These are phyloP conservation scores for Perognathus longimembris DNA, from an alignment of 2,113 vertebrate species.

Conservation along the genomic window DNA sequence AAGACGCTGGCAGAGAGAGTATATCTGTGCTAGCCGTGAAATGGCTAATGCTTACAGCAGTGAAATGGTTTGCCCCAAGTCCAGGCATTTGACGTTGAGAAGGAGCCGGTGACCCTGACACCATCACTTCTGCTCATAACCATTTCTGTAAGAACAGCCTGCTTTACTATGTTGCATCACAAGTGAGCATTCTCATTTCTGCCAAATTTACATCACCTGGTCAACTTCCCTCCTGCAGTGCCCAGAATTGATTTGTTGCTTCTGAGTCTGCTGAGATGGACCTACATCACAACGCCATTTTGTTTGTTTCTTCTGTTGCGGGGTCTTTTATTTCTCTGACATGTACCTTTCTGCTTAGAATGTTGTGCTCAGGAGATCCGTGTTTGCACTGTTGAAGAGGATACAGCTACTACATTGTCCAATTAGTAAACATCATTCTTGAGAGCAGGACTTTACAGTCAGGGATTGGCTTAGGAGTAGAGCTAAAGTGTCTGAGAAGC, in stretches of 20 bases:
- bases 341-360: background rate
- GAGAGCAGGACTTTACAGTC: background rate
- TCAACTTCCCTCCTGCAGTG: background rate
- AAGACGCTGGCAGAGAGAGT: background rate
- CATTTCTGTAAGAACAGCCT: background rate
- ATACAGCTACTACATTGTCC: background rate
- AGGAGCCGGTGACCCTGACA: fast-evolving
- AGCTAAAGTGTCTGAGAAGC: background rate
- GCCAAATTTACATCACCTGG: background rate
- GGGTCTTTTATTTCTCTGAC: background rate
- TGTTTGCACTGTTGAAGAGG: background rate
- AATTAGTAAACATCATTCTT: background rate
- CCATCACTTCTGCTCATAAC: background rate
- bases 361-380: background rate
- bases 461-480: background rate
- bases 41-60: background rate
- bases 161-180: background rate
- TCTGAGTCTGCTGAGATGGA: background rate
- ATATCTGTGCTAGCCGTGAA: background rate
- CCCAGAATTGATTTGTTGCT: too few relatives aligned
- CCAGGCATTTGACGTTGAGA: background rate
- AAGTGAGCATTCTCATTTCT: background rate
- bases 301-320: background rate
- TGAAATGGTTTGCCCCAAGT: background rate
- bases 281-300: background rate